Percentiles rank a stretch among this genome's conserved stretches.
Evolutionary conservation across 1,140 invertebrate species (phyloP).

Genomic region (Zaprionus inermis): DNA sequence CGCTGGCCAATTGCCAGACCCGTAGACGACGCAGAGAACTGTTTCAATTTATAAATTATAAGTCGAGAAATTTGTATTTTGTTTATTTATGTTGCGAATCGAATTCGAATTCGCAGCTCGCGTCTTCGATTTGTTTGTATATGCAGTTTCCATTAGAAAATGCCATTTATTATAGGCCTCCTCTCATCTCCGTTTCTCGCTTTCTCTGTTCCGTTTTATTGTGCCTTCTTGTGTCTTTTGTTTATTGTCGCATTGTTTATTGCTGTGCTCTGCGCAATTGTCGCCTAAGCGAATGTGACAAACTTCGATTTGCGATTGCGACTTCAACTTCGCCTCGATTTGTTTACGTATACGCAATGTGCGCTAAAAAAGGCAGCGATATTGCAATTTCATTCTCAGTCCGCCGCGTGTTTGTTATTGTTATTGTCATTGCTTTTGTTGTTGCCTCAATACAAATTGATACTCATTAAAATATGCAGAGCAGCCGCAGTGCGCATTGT

Average conservation of each 20-base stretch:
- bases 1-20: slow-evolving; percentile 20
- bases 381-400: slow-evolving; percentile 1
- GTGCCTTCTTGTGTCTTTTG: slow-evolving; percentile 16
- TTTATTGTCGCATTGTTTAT: slow-evolving; percentile 65
- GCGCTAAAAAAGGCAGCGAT: neutral
- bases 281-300: no score
- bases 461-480: slow-evolving; percentile 51
- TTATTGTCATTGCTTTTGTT: slow-evolving; percentile 38
- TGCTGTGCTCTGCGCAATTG: slow-evolving; percentile 54
- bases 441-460: slow-evolving; percentile 58
- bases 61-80: slow-evolving; percentile 24
- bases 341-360: slow-evolving; percentile 46
- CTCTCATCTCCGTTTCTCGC: no score
- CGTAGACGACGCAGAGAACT: slow-evolving; percentile 13
- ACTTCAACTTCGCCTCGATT: slow-evolving; percentile 10
- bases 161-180: slow-evolving; percentile 23
- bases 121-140: slow-evolving; percentile 20
- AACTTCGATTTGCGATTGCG: slow-evolving; percentile 23
- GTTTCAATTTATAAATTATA: neutral
- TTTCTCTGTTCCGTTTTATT: neutral
- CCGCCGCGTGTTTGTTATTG: slow-evolving; percentile 16
- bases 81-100: slow-evolving; percentile 80
- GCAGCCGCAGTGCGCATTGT: neutral
- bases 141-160: slow-evolving; percentile 66
- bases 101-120: slow-evolving; percentile 59